Percentiles rank a stretch among this genome's conserved stretches.
Conservation (phyloP, 2,797 vertebrate species). For the Enteromius paludinosus region DNA sequence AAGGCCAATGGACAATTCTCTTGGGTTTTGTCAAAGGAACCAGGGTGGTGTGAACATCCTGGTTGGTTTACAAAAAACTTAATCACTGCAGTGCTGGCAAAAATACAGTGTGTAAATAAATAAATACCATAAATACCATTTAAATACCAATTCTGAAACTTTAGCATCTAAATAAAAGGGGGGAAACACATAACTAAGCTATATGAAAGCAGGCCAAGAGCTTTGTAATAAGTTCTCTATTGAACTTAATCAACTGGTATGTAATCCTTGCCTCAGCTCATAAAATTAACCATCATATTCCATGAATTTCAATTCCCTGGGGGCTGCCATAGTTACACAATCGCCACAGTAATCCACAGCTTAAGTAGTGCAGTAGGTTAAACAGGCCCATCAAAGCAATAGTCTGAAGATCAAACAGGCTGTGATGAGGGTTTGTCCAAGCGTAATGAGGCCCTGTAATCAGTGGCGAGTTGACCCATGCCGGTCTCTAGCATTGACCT, state of each 20-base stretch:
- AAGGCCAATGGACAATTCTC: not conserved
- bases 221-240: slow-evolving; percentile 14
- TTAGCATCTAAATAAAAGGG: not conserved
- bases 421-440: slow-evolving; percentile 25
- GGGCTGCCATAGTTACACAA: slow-evolving; percentile 64
- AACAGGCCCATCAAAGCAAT: not conserved
- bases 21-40: not conserved
- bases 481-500: slow-evolving; percentile 12
- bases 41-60: not conserved
- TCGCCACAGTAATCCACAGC: slow-evolving; percentile 76
- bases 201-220: not conserved
- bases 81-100: not conserved
- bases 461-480: slow-evolving; percentile 28
- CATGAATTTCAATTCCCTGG: slow-evolving; percentile 64
- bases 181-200: not conserved
- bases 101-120: not conserved
- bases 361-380: slow-evolving; percentile 61
- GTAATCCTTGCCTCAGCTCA: slow-evolving; percentile 23
- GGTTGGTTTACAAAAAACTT: not conserved
- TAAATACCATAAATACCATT: not conserved
- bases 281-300: slow-evolving; percentile 42
- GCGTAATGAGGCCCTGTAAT: slow-evolving; percentile 46
- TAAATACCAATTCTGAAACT: not conserved
- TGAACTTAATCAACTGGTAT: slow-evolving; percentile 7
- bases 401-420: slow-evolving; percentile 11